A percentile compares a stretch with the other conserved stretches of the same genome.
phyloP scores from a whole-genome alignment of 1,140 invertebrate species.

The Teleopsis dalmanni region DNA sequence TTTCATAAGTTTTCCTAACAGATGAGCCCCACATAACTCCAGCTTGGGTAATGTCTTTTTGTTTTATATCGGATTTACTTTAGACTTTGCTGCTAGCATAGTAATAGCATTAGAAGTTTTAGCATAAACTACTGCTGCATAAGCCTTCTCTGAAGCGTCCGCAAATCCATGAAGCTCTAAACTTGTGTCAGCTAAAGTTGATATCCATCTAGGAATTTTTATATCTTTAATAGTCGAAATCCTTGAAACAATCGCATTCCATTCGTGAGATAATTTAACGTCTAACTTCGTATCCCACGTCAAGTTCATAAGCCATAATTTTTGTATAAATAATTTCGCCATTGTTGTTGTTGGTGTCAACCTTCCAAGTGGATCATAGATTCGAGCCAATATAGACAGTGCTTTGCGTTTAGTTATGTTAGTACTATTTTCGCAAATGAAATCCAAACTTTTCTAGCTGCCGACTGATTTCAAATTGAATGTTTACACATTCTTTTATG shows the following conservation, averaged over 20 bases:
- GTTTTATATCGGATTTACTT: too few species aligned
- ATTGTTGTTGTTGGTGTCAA: conserved; percentile 22
- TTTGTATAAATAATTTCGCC: conserved; percentile 34
- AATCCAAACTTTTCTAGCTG: too few species aligned
- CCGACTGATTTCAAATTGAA: too few species aligned
- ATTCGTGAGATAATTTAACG: conserved; percentile 13
- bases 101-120: background rate
- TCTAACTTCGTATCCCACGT: conserved; percentile 31
- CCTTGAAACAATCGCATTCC: conserved; percentile 17
- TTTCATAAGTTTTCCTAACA: conserved; percentile 4
- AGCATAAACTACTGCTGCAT: conserved; percentile 25
- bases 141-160: conserved; percentile 24
- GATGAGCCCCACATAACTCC: conserved; percentile 14
- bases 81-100: too few species aligned
- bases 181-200: background rate
- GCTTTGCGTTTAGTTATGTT: too few species aligned
- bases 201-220: conserved; percentile 16
- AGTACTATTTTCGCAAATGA: too few species aligned
- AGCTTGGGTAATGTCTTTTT: conserved; percentile 13
- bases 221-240: background rate
- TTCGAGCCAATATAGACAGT: too few species aligned
- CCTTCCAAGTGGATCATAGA: too few species aligned
- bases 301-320: conserved; percentile 26
- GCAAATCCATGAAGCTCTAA: conserved; percentile 26
- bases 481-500: too few species aligned